These are phyloP conservation scores for Anolis sagrei DNA, from an alignment of 2,113 vertebrate species.

Conservation along the genomic window DNA sequence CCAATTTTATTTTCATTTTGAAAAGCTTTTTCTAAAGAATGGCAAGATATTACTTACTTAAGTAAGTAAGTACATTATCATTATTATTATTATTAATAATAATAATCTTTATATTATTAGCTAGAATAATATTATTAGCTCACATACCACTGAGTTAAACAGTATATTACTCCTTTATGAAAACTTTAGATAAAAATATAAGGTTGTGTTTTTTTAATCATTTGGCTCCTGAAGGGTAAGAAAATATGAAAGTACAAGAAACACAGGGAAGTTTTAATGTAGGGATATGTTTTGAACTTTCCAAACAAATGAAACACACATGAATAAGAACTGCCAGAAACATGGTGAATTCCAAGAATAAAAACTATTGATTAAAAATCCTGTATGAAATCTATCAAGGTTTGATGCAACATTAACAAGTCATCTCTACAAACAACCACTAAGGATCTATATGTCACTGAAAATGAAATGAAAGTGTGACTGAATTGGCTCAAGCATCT, in stretches of 20 bases:
- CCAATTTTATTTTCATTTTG: neutral
- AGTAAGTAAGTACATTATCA: too few species aligned
- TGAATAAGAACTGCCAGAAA: neutral
- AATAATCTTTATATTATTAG: too few species aligned
- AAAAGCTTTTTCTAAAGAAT: neutral
- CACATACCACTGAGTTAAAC: neutral
- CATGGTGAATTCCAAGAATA: constrained; percentile 15
- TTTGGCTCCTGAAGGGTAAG: neutral
- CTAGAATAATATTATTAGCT: neutral
- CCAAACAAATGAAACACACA: neutral
- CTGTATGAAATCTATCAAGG: constrained; percentile 56
- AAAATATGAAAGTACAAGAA: neutral
- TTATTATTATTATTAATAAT: too few species aligned
- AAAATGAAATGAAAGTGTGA: constrained; percentile 60
- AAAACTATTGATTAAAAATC: constrained; percentile 25
- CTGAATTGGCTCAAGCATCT: constrained; percentile 61
- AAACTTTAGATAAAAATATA: neutral
- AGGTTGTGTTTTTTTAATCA: neutral
- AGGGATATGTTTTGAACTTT: neutral
- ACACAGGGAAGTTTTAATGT: neutral
- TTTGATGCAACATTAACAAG: constrained; percentile 51
- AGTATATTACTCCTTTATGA: neutral
- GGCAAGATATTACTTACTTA: too few species aligned
- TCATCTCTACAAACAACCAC: constrained; percentile 65
- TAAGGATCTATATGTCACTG: constrained; percentile 64